Evolutionary conservation across 2,888 invertebrate genomes (phyloP), one percentile per base, ranked within the genome.

Genomic region (Diarsia rubi): DNA sequence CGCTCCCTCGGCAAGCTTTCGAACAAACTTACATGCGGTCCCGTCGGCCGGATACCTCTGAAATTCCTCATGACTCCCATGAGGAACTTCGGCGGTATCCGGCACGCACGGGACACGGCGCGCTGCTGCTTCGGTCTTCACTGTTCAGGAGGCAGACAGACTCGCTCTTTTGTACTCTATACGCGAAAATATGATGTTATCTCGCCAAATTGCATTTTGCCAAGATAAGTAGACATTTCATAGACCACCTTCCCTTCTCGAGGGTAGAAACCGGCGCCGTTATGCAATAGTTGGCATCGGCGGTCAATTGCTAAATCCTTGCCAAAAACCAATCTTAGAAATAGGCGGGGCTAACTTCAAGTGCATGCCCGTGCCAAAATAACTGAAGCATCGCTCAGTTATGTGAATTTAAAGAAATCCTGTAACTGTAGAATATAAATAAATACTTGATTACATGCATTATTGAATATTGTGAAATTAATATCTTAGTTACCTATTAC

Each of bases 321-420:
- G 84, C 81, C 82, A 81, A 73, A 73, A 65, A 49, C 14, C 2
- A 11, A 68, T 68, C 63, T 60, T 69, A 44, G 45, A 67, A 64
- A 49, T 21, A 42, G 24, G 24, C 66, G 19, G 42, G 31, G 24
- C 45, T 54, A 16, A 66, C 21, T 70, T 60, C 47, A 37, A 45
- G 49, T 37, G 59, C 59, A 24, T 44, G n/a, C 31, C 3, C 19
- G 14, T 67, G 75, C 54, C 75, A 73, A 54, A 69, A 67, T 37
- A 60, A 82, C 47, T 31, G n/a, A 42, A 45, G 24, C 21, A 12
- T 37, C 3, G 5, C 24, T 12, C 42, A 54, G 44, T n/a, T 37
- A 79, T 73, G 37, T 57, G 14, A 57, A 37, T 19, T n/a, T 47
- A 31, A 59, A 64, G 21, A 62, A 27, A 21, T 62, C 27, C 27